A percentile compares a stretch with the other conserved stretches of the same genome.
Conservation (phyloP, 2,113 vertebrate genomes). For the Heptranchias perlo region DNA sequence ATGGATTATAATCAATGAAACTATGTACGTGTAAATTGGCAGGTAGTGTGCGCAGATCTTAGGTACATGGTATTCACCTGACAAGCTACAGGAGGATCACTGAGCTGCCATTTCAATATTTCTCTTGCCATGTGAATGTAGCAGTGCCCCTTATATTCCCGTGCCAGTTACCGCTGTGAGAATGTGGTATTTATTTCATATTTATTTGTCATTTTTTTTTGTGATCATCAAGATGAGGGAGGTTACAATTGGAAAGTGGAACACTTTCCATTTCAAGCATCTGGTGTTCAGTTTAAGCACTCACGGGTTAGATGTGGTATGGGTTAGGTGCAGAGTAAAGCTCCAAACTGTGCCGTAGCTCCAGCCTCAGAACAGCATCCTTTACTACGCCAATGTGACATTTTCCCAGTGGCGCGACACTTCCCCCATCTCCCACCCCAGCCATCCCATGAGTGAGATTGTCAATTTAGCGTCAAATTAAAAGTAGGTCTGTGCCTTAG, state of each 20-base stretch:
- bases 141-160: neutral
- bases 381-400: neutral
- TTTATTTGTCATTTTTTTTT: neutral
- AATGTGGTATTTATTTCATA: neutral
- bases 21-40: neutral
- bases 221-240: neutral
- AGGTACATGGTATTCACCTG: neutral
- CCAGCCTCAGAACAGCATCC: neutral
- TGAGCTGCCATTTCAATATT: neutral
- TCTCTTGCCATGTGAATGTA: neutral
- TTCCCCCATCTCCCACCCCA: neutral
- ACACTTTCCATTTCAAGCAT: neutral
- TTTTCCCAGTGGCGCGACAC: neutral
- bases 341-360: neutral
- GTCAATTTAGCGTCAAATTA: neutral
- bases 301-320: neutral
- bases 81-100: neutral
- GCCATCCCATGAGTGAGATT: neutral
- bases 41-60: neutral
- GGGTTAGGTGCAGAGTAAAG: neutral
- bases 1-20: neutral
- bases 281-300: neutral
- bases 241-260: neutral
- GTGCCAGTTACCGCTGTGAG: neutral
- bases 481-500: neutral